A percentile compares a stretch with the other conserved stretches of the same genome.
Conservation (phyloP, 2,113 vertebrate genomes). For the Serinus canaria region DNA sequence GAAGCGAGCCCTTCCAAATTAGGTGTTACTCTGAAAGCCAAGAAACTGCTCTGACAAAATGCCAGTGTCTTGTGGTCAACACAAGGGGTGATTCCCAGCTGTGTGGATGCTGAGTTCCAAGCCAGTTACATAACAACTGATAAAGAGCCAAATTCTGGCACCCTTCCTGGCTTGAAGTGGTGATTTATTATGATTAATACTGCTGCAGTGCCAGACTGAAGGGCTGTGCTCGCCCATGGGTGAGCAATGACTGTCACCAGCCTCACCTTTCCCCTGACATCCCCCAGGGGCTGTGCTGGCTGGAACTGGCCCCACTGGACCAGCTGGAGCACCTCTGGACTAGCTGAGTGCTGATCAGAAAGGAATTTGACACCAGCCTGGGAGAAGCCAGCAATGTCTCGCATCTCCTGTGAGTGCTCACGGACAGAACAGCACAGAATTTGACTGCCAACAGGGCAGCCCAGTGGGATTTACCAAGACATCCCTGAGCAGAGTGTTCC, state of each 20-base stretch:
- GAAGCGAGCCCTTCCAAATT: neutral
- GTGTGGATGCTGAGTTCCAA: neutral
- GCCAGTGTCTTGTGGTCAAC: neutral
- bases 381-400: neutral
- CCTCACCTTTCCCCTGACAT: accelerated
- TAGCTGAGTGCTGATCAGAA: neutral
- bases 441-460: neutral
- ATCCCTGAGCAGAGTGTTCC: neutral
- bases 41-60: neutral
- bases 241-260: neutral
- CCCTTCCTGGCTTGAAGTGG: neutral
- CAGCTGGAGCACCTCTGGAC: neutral
- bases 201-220: neutral
- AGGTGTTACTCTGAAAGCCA: neutral
- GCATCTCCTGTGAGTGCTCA: neutral
- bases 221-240: neutral
- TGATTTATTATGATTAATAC: neutral
- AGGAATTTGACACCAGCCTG: neutral
- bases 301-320: neutral
- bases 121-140: neutral
- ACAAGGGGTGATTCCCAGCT: neutral
- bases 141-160: neutral
- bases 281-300: neutral
- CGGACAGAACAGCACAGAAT: neutral
- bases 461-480: neutral